phyloP scores from a whole-genome alignment of 2,113 vertebrate genomes.

The Salminus brasiliensis region DNA sequence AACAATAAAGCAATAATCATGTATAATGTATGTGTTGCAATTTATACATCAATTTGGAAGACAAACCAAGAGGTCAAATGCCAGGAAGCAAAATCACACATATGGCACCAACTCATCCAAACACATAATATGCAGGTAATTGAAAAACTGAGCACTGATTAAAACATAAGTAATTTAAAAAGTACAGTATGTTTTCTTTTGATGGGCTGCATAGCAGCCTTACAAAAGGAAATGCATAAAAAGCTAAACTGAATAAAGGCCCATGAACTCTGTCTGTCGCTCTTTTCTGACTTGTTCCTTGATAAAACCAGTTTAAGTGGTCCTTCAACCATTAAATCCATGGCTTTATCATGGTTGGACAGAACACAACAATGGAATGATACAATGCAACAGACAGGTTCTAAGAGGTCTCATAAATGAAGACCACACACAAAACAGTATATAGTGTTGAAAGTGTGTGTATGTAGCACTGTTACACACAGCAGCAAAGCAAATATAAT shows the following conservation, averaged over 20 bases:
- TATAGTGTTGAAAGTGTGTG: too few species aligned
- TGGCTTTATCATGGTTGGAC: constrained; percentile 46
- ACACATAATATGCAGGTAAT: too few species aligned
- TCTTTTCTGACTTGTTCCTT: constrained; percentile 39
- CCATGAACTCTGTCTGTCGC: constrained; percentile 27
- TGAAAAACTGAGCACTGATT: too few species aligned
- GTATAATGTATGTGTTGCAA: not conserved
- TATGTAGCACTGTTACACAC: too few species aligned
- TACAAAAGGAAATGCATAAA: constrained; percentile 36
- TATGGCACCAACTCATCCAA: not conserved
- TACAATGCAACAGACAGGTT: constrained; percentile 12
- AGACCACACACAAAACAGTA: not conserved
- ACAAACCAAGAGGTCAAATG: not conserved
- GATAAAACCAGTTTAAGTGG: constrained; percentile 56
- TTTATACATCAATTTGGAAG: not conserved
- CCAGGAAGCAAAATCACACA: not conserved
- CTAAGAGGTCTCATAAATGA: not conserved
- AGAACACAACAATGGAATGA: constrained; percentile 52
- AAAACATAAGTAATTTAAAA: too few species aligned
- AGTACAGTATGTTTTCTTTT: too few species aligned
- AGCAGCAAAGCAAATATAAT: not conserved
- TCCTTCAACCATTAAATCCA: constrained; percentile 61
- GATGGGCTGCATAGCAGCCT: not conserved
- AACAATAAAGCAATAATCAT: not conserved
- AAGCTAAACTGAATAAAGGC: constrained; percentile 37